Conservation (phyloP, 2,797 vertebrate genomes). For the Dipus sagitta region DNA sequence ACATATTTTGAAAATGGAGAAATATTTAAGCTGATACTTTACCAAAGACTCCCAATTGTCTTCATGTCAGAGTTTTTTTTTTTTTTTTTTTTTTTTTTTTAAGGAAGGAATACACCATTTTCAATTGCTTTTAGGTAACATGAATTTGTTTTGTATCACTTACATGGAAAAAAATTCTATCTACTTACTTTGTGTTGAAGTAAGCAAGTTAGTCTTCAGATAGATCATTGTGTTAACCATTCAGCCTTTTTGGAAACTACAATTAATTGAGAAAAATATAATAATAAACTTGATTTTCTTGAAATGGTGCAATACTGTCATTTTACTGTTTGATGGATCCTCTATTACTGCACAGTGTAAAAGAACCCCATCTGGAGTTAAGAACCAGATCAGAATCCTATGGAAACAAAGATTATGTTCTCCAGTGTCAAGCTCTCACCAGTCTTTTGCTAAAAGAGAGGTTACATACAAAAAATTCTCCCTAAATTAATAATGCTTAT, state of each 20-base stretch:
- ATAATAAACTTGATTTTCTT: neutral
- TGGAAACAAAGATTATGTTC: too few relatives aligned
- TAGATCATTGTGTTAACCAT: neutral
- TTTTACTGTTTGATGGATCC: constrained; percentile 37
- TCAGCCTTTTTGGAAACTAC: neutral
- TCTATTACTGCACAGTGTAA: neutral
- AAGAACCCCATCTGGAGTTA: too few relatives aligned
- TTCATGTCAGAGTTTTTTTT: neutral
- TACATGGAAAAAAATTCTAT: neutral
- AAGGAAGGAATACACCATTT: neutral
- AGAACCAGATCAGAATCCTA: too few relatives aligned
- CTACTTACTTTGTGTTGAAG: neutral
- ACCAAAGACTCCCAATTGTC: neutral
- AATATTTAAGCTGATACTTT: constrained; percentile 1
- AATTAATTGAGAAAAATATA: neutral
- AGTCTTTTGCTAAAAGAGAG: too few relatives aligned
- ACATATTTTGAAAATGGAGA: neutral
- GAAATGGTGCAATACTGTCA: neutral
- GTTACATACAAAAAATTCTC: too few relatives aligned
- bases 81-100: too few relatives aligned
- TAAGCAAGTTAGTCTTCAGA: neutral
- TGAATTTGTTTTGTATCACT: constrained; percentile 6
- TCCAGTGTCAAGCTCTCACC: too few relatives aligned
- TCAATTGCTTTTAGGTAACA: neutral
- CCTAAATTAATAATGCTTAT: too few relatives aligned